These are phyloP conservation scores for Elgaria multicarinata DNA, from an alignment of 2,113 vertebrate genomes.

Conservation along the genomic window DNA sequence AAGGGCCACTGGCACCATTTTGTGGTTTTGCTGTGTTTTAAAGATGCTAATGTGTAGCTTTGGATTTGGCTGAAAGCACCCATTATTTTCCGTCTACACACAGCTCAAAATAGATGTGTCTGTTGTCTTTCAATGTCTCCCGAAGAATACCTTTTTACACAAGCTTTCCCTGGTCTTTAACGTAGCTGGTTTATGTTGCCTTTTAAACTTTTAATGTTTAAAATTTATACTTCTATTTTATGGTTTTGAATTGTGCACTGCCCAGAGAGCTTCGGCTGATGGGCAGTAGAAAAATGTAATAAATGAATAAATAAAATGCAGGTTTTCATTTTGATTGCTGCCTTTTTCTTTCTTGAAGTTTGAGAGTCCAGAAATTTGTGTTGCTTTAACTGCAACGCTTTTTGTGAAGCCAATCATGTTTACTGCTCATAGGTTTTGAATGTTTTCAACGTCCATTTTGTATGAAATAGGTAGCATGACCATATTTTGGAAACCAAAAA, in stretches of 20 bases:
- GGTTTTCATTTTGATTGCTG: not conserved
- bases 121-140: no score
- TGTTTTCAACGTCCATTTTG: not conserved
- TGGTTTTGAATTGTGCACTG: no score
- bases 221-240: no score
- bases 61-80: not conserved
- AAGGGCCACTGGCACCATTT: conserved; percentile 60
- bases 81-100: no score
- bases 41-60: not conserved
- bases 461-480: not conserved
- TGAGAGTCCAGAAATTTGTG: not conserved
- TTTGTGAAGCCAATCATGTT: not conserved
- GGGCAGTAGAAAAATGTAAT: no score
- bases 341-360: not conserved
- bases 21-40: conserved; percentile 25
- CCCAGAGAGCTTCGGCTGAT: no score
- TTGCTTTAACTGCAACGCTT: not conserved
- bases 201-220: no score
- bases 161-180: no score
- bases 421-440: not conserved
- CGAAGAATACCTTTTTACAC: no score
- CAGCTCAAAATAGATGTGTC: not conserved
- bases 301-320: no score
- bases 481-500: no score
- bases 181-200: no score